Percentiles rank a stretch among this genome's conserved stretches.
These are phyloP conservation scores for Lutjanus campechanus DNA, from an alignment of 2,797 vertebrate genomes.

Conservation along the genomic window DNA sequence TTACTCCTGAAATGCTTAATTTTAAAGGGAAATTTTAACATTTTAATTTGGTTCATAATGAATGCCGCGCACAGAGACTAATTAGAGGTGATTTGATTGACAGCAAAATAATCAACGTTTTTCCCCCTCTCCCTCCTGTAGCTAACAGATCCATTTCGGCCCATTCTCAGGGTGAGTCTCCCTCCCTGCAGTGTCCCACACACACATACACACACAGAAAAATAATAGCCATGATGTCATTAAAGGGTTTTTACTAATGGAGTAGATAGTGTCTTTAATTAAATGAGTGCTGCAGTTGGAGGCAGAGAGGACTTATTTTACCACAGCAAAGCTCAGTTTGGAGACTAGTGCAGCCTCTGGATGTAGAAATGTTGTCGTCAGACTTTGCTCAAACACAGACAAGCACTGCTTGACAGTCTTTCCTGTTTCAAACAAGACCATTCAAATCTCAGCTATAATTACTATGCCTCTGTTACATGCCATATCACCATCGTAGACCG, in stretches of 20 bases:
- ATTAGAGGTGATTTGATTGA: slow-evolving; percentile 90
- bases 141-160: slow-evolving; percentile 98
- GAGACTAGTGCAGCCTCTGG: neutral
- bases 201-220: slow-evolving; percentile 64
- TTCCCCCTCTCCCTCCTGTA: slow-evolving; percentile 71
- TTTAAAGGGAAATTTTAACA: slow-evolving; percentile 89
- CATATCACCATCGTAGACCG: neutral
- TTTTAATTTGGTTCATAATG: slow-evolving; percentile 89
- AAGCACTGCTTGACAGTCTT: neutral
- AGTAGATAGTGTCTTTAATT: slow-evolving; percentile 65
- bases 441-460: neutral
- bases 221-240: slow-evolving; percentile 51
- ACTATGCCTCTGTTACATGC: neutral
- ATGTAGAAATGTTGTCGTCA: neutral
- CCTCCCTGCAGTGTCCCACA: slow-evolving; percentile 59
- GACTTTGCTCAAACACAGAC: neutral
- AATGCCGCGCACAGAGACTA: slow-evolving; percentile 87
- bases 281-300: slow-evolving; percentile 48
- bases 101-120: slow-evolving; percentile 84
- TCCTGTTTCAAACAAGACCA: neutral
- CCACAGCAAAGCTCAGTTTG: slow-evolving; percentile 14
- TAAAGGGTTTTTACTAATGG: slow-evolving; percentile 59
- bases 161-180: slow-evolving; percentile 95
- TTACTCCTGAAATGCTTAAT: slow-evolving; percentile 88
- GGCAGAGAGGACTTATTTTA: slow-evolving; percentile 15